These are phyloP conservation scores for Agapornis canus DNA, from an alignment of 2,797 vertebrate genomes.

Conservation along the genomic window DNA sequence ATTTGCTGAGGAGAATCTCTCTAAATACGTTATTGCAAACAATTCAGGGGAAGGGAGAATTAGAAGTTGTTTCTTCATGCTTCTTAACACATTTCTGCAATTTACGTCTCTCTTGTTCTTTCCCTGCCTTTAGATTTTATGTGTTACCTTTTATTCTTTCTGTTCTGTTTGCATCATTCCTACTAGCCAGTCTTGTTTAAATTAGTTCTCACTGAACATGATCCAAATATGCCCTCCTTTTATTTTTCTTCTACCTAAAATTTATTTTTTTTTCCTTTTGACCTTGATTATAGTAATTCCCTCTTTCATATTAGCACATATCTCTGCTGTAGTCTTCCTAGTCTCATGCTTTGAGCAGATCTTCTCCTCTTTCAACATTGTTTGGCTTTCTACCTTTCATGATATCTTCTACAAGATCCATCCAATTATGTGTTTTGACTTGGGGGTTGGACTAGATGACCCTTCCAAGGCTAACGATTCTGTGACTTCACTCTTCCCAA, in stretches of 20 bases:
- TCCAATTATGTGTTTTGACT: not conserved
- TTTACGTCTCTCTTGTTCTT: not conserved
- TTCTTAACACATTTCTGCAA: not conserved
- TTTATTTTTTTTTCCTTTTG: not conserved
- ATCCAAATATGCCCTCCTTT: not conserved
- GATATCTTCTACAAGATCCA: not conserved
- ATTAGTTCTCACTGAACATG: not conserved
- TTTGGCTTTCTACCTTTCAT: not conserved
- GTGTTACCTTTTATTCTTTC: not conserved
- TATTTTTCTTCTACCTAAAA: not conserved
- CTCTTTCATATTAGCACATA: not conserved
- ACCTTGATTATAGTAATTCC: not conserved
- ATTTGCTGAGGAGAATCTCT: not conserved
- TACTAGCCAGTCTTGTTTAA: not conserved
- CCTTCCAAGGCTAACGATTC: not conserved
- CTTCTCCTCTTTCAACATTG: not conserved
- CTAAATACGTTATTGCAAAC: not conserved
- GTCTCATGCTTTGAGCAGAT: not conserved
- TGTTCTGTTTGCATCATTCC: not conserved
- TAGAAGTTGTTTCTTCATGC: not conserved
- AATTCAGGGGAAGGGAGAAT: not conserved
- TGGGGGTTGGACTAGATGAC: not conserved
- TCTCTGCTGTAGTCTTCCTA: not conserved
- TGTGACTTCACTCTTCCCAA: not conserved
- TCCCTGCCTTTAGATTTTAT: not conserved